phyloP scores from a whole-genome alignment of 2,888 invertebrate genomes.

The Drosophila ustulata region DNA sequence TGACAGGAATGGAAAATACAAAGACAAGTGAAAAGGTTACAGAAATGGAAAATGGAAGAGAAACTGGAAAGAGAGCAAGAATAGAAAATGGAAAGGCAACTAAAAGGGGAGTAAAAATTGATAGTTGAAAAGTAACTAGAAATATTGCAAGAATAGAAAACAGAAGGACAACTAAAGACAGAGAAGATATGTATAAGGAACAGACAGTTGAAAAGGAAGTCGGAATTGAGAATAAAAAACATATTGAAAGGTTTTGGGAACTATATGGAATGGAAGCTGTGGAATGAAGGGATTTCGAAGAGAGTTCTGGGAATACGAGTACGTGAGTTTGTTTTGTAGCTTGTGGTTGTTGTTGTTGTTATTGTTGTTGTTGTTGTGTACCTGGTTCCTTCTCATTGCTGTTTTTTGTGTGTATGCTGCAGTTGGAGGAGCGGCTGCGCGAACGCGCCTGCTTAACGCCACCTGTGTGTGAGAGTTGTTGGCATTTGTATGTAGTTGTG shows the following conservation, averaged over 20 bases:
- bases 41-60: background rate
- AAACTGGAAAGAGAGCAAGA: background rate
- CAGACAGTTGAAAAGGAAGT: no score
- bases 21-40: no score
- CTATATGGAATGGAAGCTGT: no score
- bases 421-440: conserved; percentile 85
- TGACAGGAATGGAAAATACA: background rate
- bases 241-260: no score
- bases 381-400: conserved; percentile 85
- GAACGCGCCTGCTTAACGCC: conserved; percentile 85
- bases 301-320: background rate
- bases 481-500: conserved; percentile 14
- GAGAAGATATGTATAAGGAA: background rate
- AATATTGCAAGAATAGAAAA: background rate
- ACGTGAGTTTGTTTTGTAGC: background rate
- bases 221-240: no score
- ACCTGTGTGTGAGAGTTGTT: conserved; percentile 82
- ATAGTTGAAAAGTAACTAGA: background rate
- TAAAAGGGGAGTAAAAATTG: background rate
- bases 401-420: conserved; percentile 84
- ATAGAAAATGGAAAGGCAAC: background rate
- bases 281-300: background rate
- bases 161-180: background rate
- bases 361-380: conserved; percentile 55
- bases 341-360: conserved; percentile 13